Evolutionary conservation across 1,140 invertebrate genomes (phyloP), one percentile per base, ranked within the genome.

Genomic region (Drosophila biarmipes): DNA sequence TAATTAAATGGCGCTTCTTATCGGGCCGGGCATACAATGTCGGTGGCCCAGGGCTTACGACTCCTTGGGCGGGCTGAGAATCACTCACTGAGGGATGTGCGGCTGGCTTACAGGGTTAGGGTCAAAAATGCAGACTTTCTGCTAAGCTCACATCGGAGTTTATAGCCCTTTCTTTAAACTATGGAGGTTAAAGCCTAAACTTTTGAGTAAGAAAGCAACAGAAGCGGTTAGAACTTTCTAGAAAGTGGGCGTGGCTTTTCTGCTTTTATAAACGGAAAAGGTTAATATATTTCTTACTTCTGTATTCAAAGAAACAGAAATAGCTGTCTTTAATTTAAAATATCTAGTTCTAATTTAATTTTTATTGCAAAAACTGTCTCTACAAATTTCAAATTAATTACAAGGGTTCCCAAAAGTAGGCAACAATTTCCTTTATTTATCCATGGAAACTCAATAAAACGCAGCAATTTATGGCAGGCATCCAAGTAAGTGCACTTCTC

Each of bases 1-100:
- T 68, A 69, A 67, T 61, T 56, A 73, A 64, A 49, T 67, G 19
- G 45, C 21, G 17, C 6, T 31, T 67, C 58, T 67, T 67, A 67
- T 67, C 63, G 58, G 24, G 5, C 27, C 17, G 29, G 43, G 35
- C 29, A 63, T 17, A 57, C 42, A 49, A 56, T 61, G 62, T 42
- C 24, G 24, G 8, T 10, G 29, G 37, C 48, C 1, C 43, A 4
- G 43, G 12, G 43, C 6, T 46, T 27, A 46, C 43, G 45, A 48
- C 4, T 14, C 45, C 27, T 10, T n/a, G 27, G 46, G 46, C 21
- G n/a, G 4, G 8, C 14, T 6, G 15, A 29, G 15, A 34, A 31
- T 24, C 8, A 31, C 4, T 35, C 34, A 56, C 15, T 56, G 53
- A 57, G 58, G 53, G 17, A 58, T 38, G 15, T 29, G 15, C 12